Conservation (phyloP, 1,140 invertebrate species). For the Macrotrachela quadricornifera region DNA sequence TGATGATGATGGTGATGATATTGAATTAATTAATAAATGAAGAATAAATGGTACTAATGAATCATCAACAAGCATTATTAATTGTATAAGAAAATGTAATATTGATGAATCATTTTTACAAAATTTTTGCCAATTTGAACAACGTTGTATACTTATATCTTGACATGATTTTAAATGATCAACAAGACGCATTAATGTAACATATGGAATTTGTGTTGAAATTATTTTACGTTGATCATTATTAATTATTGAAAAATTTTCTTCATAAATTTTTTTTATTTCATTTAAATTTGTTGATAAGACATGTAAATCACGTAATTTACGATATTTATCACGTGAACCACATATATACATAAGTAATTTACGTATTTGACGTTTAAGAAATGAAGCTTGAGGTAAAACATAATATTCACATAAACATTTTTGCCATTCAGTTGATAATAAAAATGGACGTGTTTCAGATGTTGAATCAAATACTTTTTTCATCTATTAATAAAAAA, state of each 20-base stretch:
- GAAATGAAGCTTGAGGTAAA: slow-evolving; percentile 40
- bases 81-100: slow-evolving; percentile 1
- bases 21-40: neutral
- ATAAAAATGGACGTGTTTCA: no score
- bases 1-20: neutral
- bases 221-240: slow-evolving; percentile 29
- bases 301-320: slow-evolving; percentile 72
- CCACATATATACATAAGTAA: slow-evolving; percentile 74
- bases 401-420: slow-evolving; percentile 89
- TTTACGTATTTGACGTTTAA: slow-evolving; percentile 35
- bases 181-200: slow-evolving; percentile 21
- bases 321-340: slow-evolving; percentile 79
- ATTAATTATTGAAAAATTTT: slow-evolving; percentile 40
- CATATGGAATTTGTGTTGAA: neutral
- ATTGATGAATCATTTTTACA: slow-evolving; percentile 32
- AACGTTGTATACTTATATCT: slow-evolving; percentile 70
- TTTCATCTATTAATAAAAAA: neutral
- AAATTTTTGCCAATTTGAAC: slow-evolving; percentile 80
- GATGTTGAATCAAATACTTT: neutral
- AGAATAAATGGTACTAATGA: neutral
- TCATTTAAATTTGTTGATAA: slow-evolving; percentile 29
- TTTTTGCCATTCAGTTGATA: slow-evolving; percentile 41
- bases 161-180: slow-evolving; percentile 80
- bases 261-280: slow-evolving; percentile 25
- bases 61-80: slow-evolving; percentile 33